phyloP scores from a whole-genome alignment of 2,113 vertebrate species.

The Anser cygnoides region DNA sequence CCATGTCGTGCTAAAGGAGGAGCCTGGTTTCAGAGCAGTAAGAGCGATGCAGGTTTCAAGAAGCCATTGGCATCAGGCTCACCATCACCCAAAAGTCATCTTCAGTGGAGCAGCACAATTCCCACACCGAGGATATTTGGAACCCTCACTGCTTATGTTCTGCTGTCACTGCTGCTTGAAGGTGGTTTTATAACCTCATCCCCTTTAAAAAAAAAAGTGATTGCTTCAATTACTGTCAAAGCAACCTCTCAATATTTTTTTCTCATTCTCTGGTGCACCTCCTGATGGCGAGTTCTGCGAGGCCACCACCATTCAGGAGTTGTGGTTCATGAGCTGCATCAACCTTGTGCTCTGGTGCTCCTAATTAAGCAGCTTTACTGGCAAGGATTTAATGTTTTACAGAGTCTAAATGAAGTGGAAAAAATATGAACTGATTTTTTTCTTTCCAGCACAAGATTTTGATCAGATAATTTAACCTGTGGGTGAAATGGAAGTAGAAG shows the following conservation, averaged over 20 bases:
- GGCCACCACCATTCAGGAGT: not conserved
- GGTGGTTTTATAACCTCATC: not conserved
- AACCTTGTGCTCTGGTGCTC: constrained; percentile 16
- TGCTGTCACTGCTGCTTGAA: not conserved
- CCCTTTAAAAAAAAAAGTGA: not conserved
- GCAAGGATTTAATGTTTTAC: constrained; percentile 57
- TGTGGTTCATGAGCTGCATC: not conserved
- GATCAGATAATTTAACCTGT: constrained; percentile 52
- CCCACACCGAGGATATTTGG: not conserved
- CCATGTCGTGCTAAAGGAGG: not conserved
- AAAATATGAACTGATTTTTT: constrained; percentile 12
- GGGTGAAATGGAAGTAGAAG: constrained; percentile 32
- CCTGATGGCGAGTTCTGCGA: not conserved
- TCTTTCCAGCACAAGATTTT: constrained; percentile 22
- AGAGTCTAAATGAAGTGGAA: constrained; percentile 49
- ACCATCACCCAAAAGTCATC: not conserved
- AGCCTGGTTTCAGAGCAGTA: not conserved
- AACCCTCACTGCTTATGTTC: not conserved
- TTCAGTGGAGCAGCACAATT: not conserved
- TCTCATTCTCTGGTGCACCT: not conserved
- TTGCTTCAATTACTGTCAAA: not conserved
- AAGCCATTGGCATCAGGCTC: not conserved
- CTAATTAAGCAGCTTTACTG: constrained; percentile 50
- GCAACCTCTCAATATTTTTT: not conserved
- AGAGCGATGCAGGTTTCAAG: not conserved